A percentile compares a stretch with the other conserved stretches of the same genome.
Evolutionary conservation across 2,888 invertebrate genomes (phyloP).

Genomic region (Campoplex capitator): DNA sequence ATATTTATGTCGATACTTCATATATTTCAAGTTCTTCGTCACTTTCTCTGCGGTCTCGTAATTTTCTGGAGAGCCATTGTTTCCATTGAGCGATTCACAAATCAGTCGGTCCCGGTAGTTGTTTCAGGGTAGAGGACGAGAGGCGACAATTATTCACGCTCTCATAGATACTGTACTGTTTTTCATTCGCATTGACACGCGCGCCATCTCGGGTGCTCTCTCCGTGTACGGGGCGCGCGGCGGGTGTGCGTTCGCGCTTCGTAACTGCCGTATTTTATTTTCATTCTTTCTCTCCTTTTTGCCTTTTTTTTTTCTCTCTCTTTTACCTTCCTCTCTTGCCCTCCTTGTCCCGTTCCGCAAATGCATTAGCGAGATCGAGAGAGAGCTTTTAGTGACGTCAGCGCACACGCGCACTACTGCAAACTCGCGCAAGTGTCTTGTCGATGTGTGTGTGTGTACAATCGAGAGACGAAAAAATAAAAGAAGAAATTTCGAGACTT

Average conservation of each 20-base stretch:
- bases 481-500: constrained; percentile 26
- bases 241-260: constrained; percentile 41
- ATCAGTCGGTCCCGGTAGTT: constrained; percentile 65
- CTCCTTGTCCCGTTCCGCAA: constrained; percentile 73
- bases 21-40: constrained; percentile 40
- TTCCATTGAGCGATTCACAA: constrained; percentile 69
- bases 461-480: constrained; percentile 29
- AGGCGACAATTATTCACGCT: constrained; percentile 79
- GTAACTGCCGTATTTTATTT: constrained; percentile 53
- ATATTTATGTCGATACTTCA: too few relatives aligned
- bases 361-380: constrained; percentile 83
- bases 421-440: constrained; percentile 20
- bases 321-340: constrained; percentile 36
- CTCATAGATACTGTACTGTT: constrained; percentile 76
- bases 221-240: constrained; percentile 9
- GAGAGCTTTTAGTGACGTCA: constrained; percentile 82
- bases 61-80: constrained; percentile 66
- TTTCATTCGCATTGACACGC: constrained; percentile 63
- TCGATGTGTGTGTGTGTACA: constrained; percentile 56
- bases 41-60: constrained; percentile 50
- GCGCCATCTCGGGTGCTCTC: constrained; percentile 33
- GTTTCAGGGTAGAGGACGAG: constrained; percentile 66
- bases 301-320: not conserved
- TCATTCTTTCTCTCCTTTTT: constrained; percentile 20
- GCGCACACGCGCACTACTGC: constrained; percentile 70